A percentile compares a stretch with the other conserved stretches of the same genome.
Evolutionary conservation across 2,113 vertebrate species (phyloP).

Genomic region (Corydoras maculifer): DNA sequence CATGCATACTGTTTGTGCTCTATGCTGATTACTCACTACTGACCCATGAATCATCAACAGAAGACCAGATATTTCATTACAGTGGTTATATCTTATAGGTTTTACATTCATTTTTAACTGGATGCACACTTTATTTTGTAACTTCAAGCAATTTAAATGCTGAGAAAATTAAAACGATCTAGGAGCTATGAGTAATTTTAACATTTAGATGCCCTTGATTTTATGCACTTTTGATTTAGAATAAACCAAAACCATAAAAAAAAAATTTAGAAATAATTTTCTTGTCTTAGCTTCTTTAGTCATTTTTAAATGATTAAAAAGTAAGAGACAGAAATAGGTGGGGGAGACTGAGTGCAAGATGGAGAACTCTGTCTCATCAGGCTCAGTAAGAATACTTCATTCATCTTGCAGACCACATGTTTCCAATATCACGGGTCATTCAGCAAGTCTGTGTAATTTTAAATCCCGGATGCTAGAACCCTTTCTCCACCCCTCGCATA

Average conservation of each 20-base stretch:
- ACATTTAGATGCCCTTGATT: too few species aligned
- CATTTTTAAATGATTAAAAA: background rate
- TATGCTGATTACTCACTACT: slow-evolving; percentile 17
- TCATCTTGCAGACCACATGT: slow-evolving; percentile 57
- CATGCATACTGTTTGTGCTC: slow-evolving; percentile 18
- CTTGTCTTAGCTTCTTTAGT: background rate
- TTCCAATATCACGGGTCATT: slow-evolving; percentile 53
- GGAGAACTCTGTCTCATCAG: slow-evolving; percentile 36
- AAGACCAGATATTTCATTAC: background rate
- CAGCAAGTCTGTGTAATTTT: slow-evolving; percentile 52
- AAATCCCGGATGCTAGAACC: slow-evolving; percentile 15
- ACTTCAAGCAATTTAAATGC: too few species aligned
- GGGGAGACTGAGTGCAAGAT: slow-evolving; percentile 6
- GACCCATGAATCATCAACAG: slow-evolving; percentile 29
- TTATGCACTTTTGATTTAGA: too few species aligned
- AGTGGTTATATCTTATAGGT: slow-evolving; percentile 1
- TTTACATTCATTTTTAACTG: too few species aligned
- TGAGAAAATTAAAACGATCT: too few species aligned
- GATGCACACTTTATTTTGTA: too few species aligned
- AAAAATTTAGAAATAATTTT: background rate
- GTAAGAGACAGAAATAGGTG: background rate
- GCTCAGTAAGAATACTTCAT: slow-evolving; percentile 36
- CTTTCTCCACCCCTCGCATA: slow-evolving; percentile 1
- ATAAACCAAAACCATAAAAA: too few species aligned
- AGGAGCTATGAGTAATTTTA: too few species aligned